Evolutionary conservation across 2,888 invertebrate species (phyloP), one percentile per base, ranked within the genome.

Genomic region (Cremastobaeus sp.): DNA sequence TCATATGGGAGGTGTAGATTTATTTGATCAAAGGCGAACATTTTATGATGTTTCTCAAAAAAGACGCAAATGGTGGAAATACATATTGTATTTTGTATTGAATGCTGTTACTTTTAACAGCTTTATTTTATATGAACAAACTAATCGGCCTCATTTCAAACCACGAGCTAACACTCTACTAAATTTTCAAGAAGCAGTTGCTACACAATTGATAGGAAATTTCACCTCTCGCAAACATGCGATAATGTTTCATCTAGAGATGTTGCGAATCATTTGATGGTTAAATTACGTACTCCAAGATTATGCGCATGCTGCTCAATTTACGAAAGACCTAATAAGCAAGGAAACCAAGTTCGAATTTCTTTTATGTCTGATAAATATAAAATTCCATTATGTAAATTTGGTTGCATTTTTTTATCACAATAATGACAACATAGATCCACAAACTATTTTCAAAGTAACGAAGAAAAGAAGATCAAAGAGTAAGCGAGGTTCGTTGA

Each of bases 51-150:
- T 45, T 11, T 20, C 43, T 1, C 25, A 45, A 17, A 39, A 39
- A 45, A 20, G 12, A 25, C n/a, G 12, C 6, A 45, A 20, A 45
- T 45, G 14, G 39, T 39, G 39, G 39, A 39, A 39, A 39, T 39
- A 39, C 20, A 39, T 39, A 8, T 39, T 39, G 2, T 45, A 3
- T 45, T 45, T 45, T 21, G 20, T 45, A 1, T 9, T 39, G 1
- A 5, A 45, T 11, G 11, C 25, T 25, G 20, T 12, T n/a, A 11
- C 25, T 9, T n/a, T 45, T 11, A 25, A 45, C 11, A 25, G 25
- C 8, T 45, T 45, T 25, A 45, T 45, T 25, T 11, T 45, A 12
- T 45, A 11, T 25, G 21, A 45, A 4, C 25, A 4, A 25, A 11
- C 43, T 3, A 45, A 45, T 45, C 20, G 25, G 2, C 43, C 43